Evolutionary conservation across 2,888 invertebrate species (phyloP).

Genomic region (Parelbella ahira): DNA sequence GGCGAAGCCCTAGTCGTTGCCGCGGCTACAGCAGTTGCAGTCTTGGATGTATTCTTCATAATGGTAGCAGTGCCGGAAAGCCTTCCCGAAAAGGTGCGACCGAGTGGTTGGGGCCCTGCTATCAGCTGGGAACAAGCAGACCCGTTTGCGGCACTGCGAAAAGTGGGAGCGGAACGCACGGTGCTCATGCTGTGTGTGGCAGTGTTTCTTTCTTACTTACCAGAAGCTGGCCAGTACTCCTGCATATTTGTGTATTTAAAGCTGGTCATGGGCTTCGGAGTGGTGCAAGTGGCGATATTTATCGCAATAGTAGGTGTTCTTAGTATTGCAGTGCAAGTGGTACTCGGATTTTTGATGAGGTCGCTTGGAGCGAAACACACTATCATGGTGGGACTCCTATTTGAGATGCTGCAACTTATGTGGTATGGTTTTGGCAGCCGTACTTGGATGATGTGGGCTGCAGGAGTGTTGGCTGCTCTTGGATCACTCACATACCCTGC

Average conservation of each 20-base stretch:
- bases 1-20: conserved; percentile 94
- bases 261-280: conserved; percentile 97
- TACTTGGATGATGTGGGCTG: conserved; percentile 99
- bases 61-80: conserved; percentile 99
- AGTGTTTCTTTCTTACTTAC: conserved; percentile 98
- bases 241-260: conserved; percentile 99
- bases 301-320: conserved; percentile 98
- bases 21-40: conserved; percentile 96
- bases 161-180: conserved; percentile 96
- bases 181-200: conserved; percentile 98
- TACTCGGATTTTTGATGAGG: conserved; percentile 89
- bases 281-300: conserved; percentile 97
- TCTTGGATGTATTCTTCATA: conserved; percentile 98
- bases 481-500: conserved; percentile 99
- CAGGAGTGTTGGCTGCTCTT: conserved; percentile 96
- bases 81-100: conserved; percentile 92
- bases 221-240: conserved; percentile 99
- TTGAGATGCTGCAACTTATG: conserved; percentile 97
- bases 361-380: conserved; percentile 97
- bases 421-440: conserved; percentile 99
- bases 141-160: conserved; percentile 95
- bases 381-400: conserved; percentile 96
- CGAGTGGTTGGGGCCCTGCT: conserved; percentile 90
- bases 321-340: conserved; percentile 96
- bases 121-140: conserved; percentile 99